Evolutionary conservation across 2,888 invertebrate species (phyloP).

Genomic region (Calephelis perditalis): DNA sequence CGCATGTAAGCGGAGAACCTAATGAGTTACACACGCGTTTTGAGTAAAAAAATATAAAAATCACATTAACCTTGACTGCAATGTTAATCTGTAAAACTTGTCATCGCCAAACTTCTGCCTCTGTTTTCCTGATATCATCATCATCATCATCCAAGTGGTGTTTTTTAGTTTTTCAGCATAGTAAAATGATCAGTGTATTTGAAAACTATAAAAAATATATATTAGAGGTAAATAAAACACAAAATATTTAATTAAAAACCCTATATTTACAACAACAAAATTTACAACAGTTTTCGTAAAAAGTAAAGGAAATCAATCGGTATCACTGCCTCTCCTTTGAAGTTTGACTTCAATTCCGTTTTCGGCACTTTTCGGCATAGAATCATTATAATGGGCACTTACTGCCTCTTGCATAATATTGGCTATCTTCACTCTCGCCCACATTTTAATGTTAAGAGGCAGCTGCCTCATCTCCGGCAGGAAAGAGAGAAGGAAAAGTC

Average conservation of each 20-base stretch:
- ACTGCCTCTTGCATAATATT: conserved; percentile 69
- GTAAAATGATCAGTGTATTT: no score
- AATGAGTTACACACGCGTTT: no score
- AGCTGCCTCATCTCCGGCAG: conserved; percentile 64
- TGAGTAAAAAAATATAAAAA: no score
- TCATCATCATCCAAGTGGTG: no score
- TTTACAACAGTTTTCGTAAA: not conserved
- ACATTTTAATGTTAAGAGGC: conserved; percentile 65
- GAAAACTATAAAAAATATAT: no score
- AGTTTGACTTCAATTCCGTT: conserved; percentile 38
- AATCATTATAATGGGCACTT: conserved; percentile 49
- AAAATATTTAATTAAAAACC: not conserved
- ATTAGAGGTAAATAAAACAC: no score
- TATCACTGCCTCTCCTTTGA: conserved; percentile 40
- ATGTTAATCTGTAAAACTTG: no score
- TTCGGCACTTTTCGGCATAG: conserved; percentile 37
- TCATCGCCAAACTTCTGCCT: no score
- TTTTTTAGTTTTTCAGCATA: no score
- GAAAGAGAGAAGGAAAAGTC: conserved; percentile 59
- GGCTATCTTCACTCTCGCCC: conserved; percentile 66
- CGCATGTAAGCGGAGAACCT: no score
- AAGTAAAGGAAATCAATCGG: conserved; percentile 30
- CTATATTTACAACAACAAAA: conserved; percentile 7
- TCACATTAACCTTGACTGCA: no score
- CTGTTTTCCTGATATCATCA: no score